A percentile compares a stretch with the other conserved stretches of the same genome.
phyloP scores from a whole-genome alignment of 2,888 invertebrate genomes.

The Boloria selene region DNA sequence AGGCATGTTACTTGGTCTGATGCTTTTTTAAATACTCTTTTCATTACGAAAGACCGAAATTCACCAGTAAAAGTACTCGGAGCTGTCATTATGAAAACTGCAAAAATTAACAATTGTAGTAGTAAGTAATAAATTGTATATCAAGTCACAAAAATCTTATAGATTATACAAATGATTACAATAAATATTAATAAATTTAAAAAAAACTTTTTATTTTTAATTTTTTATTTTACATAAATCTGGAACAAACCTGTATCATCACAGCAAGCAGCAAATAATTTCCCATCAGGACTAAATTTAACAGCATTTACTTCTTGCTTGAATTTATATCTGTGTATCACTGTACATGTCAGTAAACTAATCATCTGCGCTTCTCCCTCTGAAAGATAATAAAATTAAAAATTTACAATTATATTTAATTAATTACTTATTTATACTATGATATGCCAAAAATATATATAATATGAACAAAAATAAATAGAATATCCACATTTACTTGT shows the following conservation, averaged over 20 bases:
- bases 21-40: constrained; percentile 90
- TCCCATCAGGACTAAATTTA: constrained; percentile 96
- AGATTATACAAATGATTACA: not conserved
- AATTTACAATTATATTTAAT: not conserved
- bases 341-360: constrained; percentile 90
- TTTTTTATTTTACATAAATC: too few species aligned
- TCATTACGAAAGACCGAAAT: constrained; percentile 94
- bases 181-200: too few species aligned
- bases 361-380: constrained; percentile 93
- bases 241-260: constrained; percentile 86
- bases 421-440: too few species aligned
- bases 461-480: not conserved
- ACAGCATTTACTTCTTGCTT: constrained; percentile 88
- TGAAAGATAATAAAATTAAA: constrained; percentile 53
- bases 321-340: constrained; percentile 93
- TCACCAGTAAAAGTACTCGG: constrained; percentile 91
- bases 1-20: constrained; percentile 92
- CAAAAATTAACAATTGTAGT: constrained; percentile 46
- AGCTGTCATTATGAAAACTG: constrained; percentile 92
- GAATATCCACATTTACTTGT: too few species aligned
- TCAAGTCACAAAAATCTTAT: not conserved
- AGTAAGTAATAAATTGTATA: too few species aligned
- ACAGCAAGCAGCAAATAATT: constrained; percentile 95
- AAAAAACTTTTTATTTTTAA: not conserved
- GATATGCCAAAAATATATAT: too few species aligned